Evolutionary conservation across 53 echinoderm and acorn worm genomes (phyloP).

Genomic region (Patiria pectinifera): DNA sequence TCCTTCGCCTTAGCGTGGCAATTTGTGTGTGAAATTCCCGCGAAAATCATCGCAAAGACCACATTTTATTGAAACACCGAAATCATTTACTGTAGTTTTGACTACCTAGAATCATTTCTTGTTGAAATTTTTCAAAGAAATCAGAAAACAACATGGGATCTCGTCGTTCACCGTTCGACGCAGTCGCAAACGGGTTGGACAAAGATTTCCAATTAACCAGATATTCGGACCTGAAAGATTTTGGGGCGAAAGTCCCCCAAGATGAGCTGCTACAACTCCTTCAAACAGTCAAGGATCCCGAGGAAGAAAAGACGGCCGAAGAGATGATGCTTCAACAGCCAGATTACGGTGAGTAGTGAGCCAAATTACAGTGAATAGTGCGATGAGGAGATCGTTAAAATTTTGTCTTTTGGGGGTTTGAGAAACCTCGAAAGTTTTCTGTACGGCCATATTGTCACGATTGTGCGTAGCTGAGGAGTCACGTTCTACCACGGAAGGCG

Average conservation of each 20-base stretch:
- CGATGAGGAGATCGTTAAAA: background rate
- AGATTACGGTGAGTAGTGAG: constrained; percentile 30
- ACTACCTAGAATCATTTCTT: background rate
- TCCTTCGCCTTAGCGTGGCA: constrained; percentile 58
- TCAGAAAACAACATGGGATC: constrained; percentile 4
- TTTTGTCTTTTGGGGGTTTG: background rate
- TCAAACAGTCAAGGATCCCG: constrained; percentile 79
- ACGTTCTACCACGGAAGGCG: constrained; percentile 31
- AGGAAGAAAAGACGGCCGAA: constrained; percentile 57
- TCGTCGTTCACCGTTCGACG: constrained; percentile 82
- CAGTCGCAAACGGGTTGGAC: constrained; percentile 85
- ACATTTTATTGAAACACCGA: background rate
- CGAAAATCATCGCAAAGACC: constrained; percentile 7
- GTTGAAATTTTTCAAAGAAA: background rate
- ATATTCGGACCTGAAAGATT: constrained; percentile 85
- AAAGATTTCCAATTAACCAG: constrained; percentile 95
- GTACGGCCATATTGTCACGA: background rate
- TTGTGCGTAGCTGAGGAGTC: constrained; percentile 38
- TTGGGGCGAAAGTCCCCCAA: constrained; percentile 94
- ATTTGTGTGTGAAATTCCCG: constrained; percentile 39
- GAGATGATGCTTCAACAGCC: constrained; percentile 36
- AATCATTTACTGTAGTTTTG: background rate
- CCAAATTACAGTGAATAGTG: background rate
- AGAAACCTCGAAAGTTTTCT: background rate
- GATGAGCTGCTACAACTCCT: constrained; percentile 97